Evolutionary conservation across 2,113 vertebrate genomes (phyloP).

Genomic region (Osmerus mordax): DNA sequence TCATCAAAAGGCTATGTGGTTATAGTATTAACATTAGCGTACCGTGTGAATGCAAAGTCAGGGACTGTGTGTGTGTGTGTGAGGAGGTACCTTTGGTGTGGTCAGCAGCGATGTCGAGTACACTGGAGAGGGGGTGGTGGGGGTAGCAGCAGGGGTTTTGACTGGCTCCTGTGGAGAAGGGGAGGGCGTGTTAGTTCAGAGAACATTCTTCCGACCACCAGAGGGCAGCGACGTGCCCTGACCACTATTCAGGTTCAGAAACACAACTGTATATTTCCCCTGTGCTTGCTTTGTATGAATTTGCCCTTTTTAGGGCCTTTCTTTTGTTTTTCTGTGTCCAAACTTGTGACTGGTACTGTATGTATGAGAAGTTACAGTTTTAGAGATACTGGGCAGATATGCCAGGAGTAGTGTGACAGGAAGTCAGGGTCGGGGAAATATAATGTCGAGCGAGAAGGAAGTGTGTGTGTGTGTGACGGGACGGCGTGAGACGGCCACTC

Average conservation of each 20-base stretch:
- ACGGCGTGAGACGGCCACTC: conserved; percentile 48
- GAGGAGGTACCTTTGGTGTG: conserved; percentile 82
- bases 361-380: too few species aligned
- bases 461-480: background rate
- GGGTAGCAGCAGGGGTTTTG: conserved; percentile 68
- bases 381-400: background rate
- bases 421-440: background rate
- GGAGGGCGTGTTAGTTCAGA: background rate
- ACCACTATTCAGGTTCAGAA: too few species aligned
- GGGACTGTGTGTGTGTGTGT: background rate
- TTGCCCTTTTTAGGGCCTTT: too few species aligned
- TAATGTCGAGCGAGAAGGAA: background rate
- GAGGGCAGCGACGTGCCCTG: background rate
- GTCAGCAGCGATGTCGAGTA: conserved; percentile 77
- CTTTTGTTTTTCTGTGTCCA: too few species aligned
- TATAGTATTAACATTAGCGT: too few species aligned
- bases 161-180: conserved; percentile 76
- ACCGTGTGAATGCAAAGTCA: too few species aligned
- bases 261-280: too few species aligned
- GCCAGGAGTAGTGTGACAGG: background rate
- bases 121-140: conserved; percentile 73
- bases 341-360: too few species aligned
- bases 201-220: background rate
- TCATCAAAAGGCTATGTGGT: too few species aligned
- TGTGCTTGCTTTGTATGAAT: too few species aligned